Percentiles rank a stretch among this genome's conserved stretches.
Conservation (phyloP, 2,113 vertebrate species). For the Tragelaphus buxtoni region DNA sequence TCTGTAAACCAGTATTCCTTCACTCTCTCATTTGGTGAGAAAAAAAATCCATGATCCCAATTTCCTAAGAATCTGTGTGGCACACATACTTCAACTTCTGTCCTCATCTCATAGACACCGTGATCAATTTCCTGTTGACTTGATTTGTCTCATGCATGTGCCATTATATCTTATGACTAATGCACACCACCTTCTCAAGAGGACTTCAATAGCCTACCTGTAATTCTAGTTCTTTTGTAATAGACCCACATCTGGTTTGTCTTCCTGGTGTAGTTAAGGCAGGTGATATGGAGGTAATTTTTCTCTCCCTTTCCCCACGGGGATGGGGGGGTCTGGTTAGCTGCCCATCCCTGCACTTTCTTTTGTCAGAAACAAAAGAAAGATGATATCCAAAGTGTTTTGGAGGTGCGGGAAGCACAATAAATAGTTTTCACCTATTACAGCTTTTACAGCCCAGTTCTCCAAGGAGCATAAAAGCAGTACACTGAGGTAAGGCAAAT, state of each 20-base stretch:
- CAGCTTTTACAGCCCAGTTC: not conserved
- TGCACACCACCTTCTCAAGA: conserved; percentile 1
- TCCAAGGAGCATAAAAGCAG: conserved; percentile 3
- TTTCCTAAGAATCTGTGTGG: not conserved
- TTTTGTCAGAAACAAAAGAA: not conserved
- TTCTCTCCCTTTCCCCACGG: not conserved
- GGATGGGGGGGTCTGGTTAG: not conserved
- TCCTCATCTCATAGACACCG: not conserved
- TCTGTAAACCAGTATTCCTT: not conserved
- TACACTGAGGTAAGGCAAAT: not conserved
- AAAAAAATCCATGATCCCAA: not conserved
- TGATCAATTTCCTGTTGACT: conserved; percentile 62
- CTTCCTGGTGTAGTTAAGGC: conserved; percentile 40
- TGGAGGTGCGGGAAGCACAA: not conserved
- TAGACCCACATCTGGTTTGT: conserved; percentile 31
- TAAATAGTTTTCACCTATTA: conserved; percentile 12
- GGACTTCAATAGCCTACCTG: conserved; percentile 24
- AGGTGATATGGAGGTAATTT: not conserved
- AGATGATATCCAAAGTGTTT: not conserved
- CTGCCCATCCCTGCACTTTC: not conserved
- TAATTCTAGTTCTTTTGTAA: conserved; percentile 60
- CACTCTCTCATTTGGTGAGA: not conserved
- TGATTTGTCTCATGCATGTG: not conserved
- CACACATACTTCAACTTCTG: not conserved
- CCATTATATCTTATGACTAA: conserved; percentile 51